Percentiles rank a stretch among this genome's conserved stretches.
These are phyloP conservation scores for Drosophila greeni DNA, from an alignment of 2,888 invertebrate species.

Conservation along the genomic window DNA sequence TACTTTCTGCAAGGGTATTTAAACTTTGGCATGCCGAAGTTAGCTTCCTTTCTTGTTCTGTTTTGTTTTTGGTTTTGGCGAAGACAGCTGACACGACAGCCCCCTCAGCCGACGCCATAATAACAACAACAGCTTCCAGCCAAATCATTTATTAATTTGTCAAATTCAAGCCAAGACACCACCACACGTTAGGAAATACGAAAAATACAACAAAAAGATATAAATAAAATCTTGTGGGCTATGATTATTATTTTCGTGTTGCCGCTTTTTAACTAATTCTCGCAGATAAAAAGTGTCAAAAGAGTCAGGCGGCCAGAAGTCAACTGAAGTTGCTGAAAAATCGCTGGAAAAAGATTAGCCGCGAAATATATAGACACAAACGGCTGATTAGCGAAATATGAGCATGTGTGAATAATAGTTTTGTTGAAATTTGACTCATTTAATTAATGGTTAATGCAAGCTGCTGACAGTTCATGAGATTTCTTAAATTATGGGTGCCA, in stretches of 20 bases:
- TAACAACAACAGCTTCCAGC: conserved; percentile 31
- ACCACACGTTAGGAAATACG: conserved; percentile 45
- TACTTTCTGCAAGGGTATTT: too few relatives aligned
- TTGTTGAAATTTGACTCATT: conserved; percentile 22
- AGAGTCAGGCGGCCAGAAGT: conserved; percentile 49
- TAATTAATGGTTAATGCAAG: conserved; percentile 34
- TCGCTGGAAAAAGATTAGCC: conserved; percentile 25
- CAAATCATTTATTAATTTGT: conserved; percentile 48
- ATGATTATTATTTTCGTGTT: conserved; percentile 27
- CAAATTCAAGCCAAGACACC: conserved; percentile 46
- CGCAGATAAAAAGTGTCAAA: conserved; percentile 50
- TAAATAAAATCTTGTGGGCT: conserved; percentile 15
- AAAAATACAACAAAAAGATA: background rate
- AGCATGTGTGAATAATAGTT: conserved; percentile 37
- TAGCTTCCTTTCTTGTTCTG: too few relatives aligned
- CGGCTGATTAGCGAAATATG: conserved; percentile 26
- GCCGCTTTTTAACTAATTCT: conserved; percentile 39
- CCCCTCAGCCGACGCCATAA: conserved; percentile 15
- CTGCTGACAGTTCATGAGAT: conserved; percentile 30
- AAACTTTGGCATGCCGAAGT: too few relatives aligned
- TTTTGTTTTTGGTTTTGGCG: conserved; percentile 18
- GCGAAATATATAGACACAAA: conserved; percentile 12
- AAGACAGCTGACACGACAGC: conserved; percentile 41
- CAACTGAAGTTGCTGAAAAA: conserved; percentile 34
- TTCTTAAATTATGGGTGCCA: background rate